A percentile compares a stretch with the other conserved stretches of the same genome.
Conservation (phyloP, 2,113 vertebrate species). For the Micronycteris hirsuta region DNA sequence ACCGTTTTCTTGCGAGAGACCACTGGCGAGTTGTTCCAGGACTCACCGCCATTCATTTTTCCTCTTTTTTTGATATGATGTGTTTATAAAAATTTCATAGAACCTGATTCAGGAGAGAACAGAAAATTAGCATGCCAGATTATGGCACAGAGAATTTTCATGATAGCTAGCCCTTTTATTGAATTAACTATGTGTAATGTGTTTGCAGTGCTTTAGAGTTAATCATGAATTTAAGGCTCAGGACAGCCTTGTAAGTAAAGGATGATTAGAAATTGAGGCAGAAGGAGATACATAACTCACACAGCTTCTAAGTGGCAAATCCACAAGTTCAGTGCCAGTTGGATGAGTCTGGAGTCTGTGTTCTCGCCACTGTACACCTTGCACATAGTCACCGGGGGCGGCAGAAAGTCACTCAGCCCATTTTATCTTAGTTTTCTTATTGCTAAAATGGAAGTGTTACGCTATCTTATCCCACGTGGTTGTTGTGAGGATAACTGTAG, state of each 20-base stretch:
- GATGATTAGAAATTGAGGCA: background rate
- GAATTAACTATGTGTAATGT: background rate
- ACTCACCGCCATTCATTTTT: background rate
- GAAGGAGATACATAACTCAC: background rate
- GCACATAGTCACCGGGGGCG: background rate
- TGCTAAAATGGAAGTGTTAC: background rate
- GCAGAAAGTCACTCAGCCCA: background rate
- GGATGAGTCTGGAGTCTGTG: background rate
- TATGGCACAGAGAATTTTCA: background rate
- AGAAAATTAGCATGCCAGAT: background rate
- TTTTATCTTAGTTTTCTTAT: background rate
- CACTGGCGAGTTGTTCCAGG: background rate
- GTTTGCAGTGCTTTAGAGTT: background rate
- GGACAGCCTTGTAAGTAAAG: background rate
- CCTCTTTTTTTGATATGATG: background rate
- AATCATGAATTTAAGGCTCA: background rate
- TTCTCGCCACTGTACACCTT: rapidly evolving
- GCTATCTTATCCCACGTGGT: too few relatives aligned
- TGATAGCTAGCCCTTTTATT: background rate
- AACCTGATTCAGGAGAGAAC: background rate
- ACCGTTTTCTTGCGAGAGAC: background rate
- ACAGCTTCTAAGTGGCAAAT: background rate
- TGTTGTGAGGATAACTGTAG: background rate
- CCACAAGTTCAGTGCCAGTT: background rate
- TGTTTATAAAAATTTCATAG: background rate